These are phyloP conservation scores for Microtus oregoni DNA, from an alignment of 2,113 vertebrate genomes.

Conservation along the genomic window DNA sequence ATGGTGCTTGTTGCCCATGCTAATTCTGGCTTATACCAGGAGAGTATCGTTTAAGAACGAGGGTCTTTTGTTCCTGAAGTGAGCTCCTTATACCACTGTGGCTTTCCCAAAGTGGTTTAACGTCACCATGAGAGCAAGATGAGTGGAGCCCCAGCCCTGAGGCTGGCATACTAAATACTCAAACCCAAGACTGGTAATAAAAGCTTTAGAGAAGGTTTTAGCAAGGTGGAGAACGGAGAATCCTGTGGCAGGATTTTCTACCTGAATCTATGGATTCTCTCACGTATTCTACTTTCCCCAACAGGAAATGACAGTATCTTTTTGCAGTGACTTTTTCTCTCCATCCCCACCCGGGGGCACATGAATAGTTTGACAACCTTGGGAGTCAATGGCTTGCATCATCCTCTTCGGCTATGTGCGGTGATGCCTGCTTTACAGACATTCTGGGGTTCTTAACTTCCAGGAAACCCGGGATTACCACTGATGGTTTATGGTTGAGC, in stretches of 20 bases:
- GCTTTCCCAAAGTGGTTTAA: neutral
- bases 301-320: neutral
- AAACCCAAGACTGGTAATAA: neutral
- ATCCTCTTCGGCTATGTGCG: neutral
- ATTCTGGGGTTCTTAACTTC: neutral
- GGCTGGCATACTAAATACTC: neutral
- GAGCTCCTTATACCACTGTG: neutral
- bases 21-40: neutral
- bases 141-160: neutral
- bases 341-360: neutral
- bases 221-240: too few species aligned
- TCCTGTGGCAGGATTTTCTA: too few species aligned
- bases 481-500: neutral
- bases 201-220: neutral
- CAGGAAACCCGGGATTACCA: neutral
- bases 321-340: neutral
- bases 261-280: neutral
- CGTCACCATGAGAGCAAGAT: neutral
- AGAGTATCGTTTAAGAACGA: neutral
- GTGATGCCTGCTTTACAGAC: neutral
- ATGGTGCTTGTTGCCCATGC: neutral
- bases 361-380: neutral
- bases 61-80: neutral
- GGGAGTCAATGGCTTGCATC: neutral
- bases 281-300: neutral